Base-by-base conservation (phyloP, 2,113 vertebrate species). In the Odocoileus virginianus region DNA sequence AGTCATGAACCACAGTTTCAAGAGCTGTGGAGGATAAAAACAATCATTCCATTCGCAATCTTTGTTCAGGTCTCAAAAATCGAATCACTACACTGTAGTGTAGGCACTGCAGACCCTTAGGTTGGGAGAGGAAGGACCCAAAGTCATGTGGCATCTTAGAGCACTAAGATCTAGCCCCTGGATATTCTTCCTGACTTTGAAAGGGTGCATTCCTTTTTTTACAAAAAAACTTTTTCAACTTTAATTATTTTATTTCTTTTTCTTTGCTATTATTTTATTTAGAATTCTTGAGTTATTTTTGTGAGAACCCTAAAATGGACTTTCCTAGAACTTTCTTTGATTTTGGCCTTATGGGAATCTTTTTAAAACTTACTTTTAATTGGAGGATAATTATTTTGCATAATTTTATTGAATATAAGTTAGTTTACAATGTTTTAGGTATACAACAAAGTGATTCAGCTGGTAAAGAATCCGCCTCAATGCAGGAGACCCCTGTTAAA, bases 101-200 rank as follows among this genome's bases (percentile, higher is more conserved):
- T 6, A 79, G 61, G 21, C 6, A 27, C 57, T 45, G 16, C 36
- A 83, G 23, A 60, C 43, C 1, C 61, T 88, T 43, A 71, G 16
- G 55, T 0, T 25, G 21, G 16, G 7, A 13, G 54, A 40, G 27
- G 30, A 52, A 13, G 3, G 16, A 15, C 6, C 4, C 8, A 10
- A 23, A 14, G 6, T 58, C 50, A 14, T 7, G 15, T 47, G 79
- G 15, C 30, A 45, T 64, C 87, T 95, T 64, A 76, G 12, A 84
- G 19, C 19, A 64, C 52, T 40, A 47, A 95, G 79, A 76, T 25
- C 16, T 52, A 43, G 21, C 45, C 54, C 40, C 36, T 50, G 10
- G 17, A 89, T 16, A 50, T 11, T 47, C 55, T 4, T 86, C 27
- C 43, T 67, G 47, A n/a, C 9, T 45, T 79, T 57, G 7, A 93